Evolutionary conservation across 2,797 vertebrate species (phyloP), one percentile per base, ranked within the genome.

Genomic region (Huso huso): DNA sequence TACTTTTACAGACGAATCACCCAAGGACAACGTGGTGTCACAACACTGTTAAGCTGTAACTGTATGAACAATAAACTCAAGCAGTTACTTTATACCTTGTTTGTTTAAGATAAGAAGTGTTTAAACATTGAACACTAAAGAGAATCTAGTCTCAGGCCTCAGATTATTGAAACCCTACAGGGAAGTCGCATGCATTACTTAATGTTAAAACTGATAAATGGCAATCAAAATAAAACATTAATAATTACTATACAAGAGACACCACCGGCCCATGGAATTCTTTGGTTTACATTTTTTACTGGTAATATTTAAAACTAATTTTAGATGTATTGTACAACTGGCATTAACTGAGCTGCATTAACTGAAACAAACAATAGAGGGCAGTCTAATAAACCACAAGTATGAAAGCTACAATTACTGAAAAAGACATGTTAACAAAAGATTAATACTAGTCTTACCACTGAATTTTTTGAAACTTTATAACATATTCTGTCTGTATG

Each of bases 231-330:
- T 69, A 69, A 75, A 77, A 75, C 74, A 66, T 23, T 76, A 70
- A 74, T 75, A 72, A 62, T 73, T 61, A 61, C 68, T 77, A 75
- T 79, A 82, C 75, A 79, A 84, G 73, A 73, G 23, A 37, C 23
- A 37, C 73, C 68, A 73, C 76, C 62, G 73, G 71, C 78, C 77
- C 76, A 63, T 50, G 68, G 66, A 76, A 75, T 76, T 84, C 86
- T 87, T 78, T 88, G 82, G 86, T 87, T 87, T 85, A 86, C 68
- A 71, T 71, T 74, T 78, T 81, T 78, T 80, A 77, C 80, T 81
- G 76, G 12, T 53, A 15, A 76, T 66, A 66, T 74, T 67, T 18
- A 18, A 18, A 18, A 18, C 15, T 18, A 18, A 37, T 37, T 76
- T 69, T 67, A 23, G 73, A 70, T 74, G 10, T n/a, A 53, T 37